Evolutionary conservation across 2,113 vertebrate species (phyloP), one percentile per base, ranked within the genome.

Genomic region (Chiloscyllium plagiosum): DNA sequence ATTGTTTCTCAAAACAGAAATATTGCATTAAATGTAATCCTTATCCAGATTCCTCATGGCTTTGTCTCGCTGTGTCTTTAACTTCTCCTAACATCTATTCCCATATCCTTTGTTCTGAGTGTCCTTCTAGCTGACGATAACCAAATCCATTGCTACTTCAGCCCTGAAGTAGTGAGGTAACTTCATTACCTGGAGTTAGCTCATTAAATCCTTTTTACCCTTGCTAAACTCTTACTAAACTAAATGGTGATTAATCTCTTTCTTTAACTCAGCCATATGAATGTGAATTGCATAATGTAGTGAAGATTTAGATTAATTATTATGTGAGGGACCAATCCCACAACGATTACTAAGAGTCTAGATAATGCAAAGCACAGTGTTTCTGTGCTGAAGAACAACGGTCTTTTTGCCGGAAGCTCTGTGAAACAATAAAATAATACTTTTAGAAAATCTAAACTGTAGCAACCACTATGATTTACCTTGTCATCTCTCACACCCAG

Each of bases 401-500:
- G 22, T 93, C 56, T 68, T 65, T 47, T 66, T 93, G 61, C 61
- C 37, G 52, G 37, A 37, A 66, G 61, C 29, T 92, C 52, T 66
- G 17, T 66, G 29, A 90, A 90, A 90, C 56, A 93, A n/a, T 66
- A 93, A 66, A 93, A 68, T 37, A 65, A 33, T 66, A 93, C 19
- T 93, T 93, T 37, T 10, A 93, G 85, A 87, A 87, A 66, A 68
- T 68, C 65, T 93, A 93, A 93, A 37, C 61, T 61, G 66, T 66
- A 65, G 89, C 89, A 93, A 93, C 89, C 61, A 92, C 87, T 61
- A 17, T 20, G 87, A 29, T 65, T 56, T n/a, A 15, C 15, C 65
- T 92, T 92, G 29, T 56, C 56, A 93, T 66, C 66, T 93, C 89
- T 61, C 61, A 37, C 61, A n/a, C 1, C 29, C 20, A 61, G 5